Percentiles rank a stretch among this genome's conserved stretches.
Conservation (phyloP, 2,113 vertebrate species). For the Erpornis zantholeuca region DNA sequence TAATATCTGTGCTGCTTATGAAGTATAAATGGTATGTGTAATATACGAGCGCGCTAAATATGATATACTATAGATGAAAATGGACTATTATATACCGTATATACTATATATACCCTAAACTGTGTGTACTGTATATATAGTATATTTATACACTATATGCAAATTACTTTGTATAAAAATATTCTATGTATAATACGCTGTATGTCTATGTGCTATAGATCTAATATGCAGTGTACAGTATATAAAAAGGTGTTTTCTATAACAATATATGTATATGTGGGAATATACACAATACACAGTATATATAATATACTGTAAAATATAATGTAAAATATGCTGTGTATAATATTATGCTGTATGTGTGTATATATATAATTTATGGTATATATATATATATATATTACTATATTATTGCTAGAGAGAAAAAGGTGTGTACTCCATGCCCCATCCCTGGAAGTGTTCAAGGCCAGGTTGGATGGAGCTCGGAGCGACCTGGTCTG, state of each 20-base stretch:
- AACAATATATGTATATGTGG: background rate
- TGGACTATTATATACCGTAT: rapidly evolving
- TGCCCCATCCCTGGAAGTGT: background rate
- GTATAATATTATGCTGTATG: too few species aligned
- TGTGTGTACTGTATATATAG: rapidly evolving
- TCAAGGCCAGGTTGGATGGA: background rate
- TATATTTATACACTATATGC: too few species aligned
- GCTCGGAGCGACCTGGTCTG: rapidly evolving
- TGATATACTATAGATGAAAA: rapidly evolving
- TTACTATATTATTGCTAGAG: background rate
- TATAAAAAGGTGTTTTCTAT: background rate
- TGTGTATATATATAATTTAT: too few species aligned
- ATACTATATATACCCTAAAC: rapidly evolving
- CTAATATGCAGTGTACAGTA: too few species aligned
- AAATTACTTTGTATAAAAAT: background rate
- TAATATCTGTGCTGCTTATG: rapidly evolving
- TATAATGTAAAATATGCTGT: rapidly evolving
- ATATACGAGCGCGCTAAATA: rapidly evolving
- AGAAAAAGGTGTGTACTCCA: background rate
- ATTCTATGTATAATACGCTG: rapidly evolving
- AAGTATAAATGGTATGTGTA: rapidly evolving
- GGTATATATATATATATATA: too few species aligned
- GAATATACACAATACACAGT: rapidly evolving
- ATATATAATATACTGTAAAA: background rate
- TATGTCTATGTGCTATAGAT: too few species aligned